A percentile compares a stretch with the other conserved stretches of the same genome.
phyloP scores from a whole-genome alignment of 2,113 vertebrate species.

The Prietella phreatophila region DNA sequence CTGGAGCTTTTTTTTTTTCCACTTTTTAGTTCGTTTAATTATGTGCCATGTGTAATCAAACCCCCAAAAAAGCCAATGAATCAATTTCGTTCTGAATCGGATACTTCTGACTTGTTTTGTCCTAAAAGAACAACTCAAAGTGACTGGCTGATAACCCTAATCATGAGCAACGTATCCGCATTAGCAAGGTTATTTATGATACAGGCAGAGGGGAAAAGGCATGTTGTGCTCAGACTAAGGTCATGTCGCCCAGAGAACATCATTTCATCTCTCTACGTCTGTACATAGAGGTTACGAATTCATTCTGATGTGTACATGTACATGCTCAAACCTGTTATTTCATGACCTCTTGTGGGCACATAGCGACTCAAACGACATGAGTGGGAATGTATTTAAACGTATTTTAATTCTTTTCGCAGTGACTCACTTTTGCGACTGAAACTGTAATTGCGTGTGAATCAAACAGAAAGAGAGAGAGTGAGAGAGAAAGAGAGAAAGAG shows the following conservation, averaged over 20 bases:
- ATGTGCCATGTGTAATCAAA: neutral
- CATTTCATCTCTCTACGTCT: neutral
- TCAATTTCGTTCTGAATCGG: too few species aligned
- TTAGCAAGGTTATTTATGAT: neutral
- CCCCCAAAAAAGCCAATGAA: too few species aligned
- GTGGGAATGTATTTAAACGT: neutral
- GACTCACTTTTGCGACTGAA: neutral
- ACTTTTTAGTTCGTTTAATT: neutral
- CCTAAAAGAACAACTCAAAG: neutral
- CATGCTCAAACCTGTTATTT: neutral
- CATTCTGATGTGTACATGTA: neutral
- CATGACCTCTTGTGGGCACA: neutral
- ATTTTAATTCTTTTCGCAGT: neutral
- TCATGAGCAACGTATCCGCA: neutral
- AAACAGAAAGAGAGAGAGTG: neutral
- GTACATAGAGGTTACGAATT: neutral
- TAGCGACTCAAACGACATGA: neutral
- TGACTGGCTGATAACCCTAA: neutral
- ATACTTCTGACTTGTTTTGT: too few species aligned
- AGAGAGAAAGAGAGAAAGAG: neutral
- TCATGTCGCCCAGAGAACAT: neutral
- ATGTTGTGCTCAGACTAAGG: neutral
- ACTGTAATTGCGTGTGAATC: neutral
- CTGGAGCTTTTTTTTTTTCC: neutral
- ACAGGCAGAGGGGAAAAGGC: neutral